phyloP scores from a whole-genome alignment of 2,113 vertebrate genomes.

The Plecotus auritus region DNA sequence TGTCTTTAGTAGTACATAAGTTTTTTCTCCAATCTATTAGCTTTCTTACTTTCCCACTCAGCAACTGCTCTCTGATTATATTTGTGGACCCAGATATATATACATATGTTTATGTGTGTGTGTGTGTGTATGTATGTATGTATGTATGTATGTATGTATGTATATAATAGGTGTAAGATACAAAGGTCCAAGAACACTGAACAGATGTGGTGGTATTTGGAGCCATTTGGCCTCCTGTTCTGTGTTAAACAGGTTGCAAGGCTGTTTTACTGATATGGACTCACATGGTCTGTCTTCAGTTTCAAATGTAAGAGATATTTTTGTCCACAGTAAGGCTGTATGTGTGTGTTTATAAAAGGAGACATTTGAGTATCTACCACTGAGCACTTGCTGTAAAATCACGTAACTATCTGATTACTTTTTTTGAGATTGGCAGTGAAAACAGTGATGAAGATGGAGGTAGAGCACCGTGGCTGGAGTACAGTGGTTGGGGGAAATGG shows the following conservation, averaged over 20 bases:
- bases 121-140: neutral
- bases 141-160: neutral
- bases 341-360: neutral
- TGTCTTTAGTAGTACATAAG: neutral
- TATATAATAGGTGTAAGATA: neutral
- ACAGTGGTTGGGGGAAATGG: neutral
- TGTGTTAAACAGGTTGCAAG: neutral
- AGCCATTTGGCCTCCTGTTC: neutral
- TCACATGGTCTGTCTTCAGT: neutral
- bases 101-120: neutral
- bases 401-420: slow-evolving; percentile 24
- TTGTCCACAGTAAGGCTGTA: slow-evolving; percentile 1
- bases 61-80: neutral
- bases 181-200: neutral
- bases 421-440: neutral
- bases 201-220: neutral
- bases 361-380: neutral
- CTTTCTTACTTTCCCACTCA: neutral
- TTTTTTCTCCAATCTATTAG: neutral
- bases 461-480: neutral
- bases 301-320: slow-evolving; percentile 22
- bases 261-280: neutral
- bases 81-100: neutral
- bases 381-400: neutral
- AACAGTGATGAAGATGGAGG: neutral